Evolutionary conservation across 2,797 vertebrate species (phyloP).

Genomic region (Momotus momota): DNA sequence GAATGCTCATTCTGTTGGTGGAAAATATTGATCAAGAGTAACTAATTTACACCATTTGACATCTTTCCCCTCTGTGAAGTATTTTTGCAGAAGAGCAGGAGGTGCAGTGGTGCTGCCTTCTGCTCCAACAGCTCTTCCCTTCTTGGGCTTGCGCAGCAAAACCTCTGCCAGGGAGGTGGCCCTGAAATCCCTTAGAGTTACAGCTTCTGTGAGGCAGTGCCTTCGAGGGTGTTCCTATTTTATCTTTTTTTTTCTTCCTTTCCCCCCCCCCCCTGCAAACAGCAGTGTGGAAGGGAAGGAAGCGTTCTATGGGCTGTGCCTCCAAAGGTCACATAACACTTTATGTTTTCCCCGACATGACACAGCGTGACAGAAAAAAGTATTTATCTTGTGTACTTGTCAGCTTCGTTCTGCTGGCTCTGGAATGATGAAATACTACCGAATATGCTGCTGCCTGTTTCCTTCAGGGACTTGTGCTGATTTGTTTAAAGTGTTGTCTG

Average conservation of each 20-base stretch:
- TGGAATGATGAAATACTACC: slow-evolving; percentile 72
- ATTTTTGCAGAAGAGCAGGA: neutral
- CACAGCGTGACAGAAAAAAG: slow-evolving; percentile 77
- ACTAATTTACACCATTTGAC: neutral
- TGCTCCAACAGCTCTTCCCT: neutral
- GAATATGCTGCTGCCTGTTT: slow-evolving; percentile 67
- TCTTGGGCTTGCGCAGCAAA: neutral
- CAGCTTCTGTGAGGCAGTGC: neutral
- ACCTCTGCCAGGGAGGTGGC: neutral
- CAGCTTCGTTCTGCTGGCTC: slow-evolving; percentile 74
- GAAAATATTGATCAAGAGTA: neutral
- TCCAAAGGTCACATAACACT: slow-evolving; percentile 75
- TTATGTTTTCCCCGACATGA: slow-evolving; percentile 72
- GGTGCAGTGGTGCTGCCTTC: neutral
- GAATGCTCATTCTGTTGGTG: neutral
- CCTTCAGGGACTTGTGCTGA: slow-evolving; percentile 64
- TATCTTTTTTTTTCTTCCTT: neutral
- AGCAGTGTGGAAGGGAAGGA: neutral
- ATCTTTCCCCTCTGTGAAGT: neutral
- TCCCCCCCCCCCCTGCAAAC: neutral
- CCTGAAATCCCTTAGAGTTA: neutral
- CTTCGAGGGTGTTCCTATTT: slow-evolving; percentile 27
- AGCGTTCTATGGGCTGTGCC: slow-evolving; percentile 22
- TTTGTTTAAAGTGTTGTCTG: slow-evolving; percentile 74
- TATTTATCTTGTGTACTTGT: slow-evolving; percentile 80